Conservation (phyloP, 2,113 vertebrate species). For the Struthidea cinerea region DNA sequence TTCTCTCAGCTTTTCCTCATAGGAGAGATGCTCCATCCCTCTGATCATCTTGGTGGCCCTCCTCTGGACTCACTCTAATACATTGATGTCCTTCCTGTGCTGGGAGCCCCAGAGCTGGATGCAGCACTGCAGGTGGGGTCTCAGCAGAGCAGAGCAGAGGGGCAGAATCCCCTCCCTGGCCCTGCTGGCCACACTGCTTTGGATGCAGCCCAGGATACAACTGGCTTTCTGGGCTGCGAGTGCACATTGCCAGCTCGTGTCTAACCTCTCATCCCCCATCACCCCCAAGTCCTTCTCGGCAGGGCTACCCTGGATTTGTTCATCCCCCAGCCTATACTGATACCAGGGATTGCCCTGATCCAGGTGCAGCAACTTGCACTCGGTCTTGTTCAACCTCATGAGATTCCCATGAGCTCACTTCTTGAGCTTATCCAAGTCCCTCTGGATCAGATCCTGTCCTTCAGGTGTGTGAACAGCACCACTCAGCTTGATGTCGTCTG, state of each 20-base stretch:
- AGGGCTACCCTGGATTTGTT: not conserved
- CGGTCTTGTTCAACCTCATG: accelerated
- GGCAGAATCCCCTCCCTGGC: not conserved
- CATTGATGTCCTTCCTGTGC: accelerated
- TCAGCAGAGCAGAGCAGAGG: not conserved
- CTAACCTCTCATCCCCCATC: not conserved
- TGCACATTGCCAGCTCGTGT: accelerated
- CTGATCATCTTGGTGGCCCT: not conserved
- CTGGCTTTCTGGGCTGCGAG: not conserved
- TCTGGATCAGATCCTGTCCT: not conserved
- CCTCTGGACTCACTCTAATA: not conserved
- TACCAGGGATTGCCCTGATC: too few relatives aligned
- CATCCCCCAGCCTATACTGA: not conserved
- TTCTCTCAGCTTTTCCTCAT: not conserved
- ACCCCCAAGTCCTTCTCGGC: not conserved
- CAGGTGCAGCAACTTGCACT: not conserved
- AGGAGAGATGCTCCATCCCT: too few relatives aligned
- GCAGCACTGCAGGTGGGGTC: not conserved
- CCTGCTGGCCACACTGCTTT: not conserved
- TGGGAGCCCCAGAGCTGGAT: not conserved
- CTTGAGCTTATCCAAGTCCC: not conserved
- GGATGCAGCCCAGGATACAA: not conserved
- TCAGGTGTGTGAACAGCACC: not conserved
- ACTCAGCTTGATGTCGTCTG: too few relatives aligned
- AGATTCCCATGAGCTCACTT: not conserved